These are phyloP conservation scores for Adoxophyes honmai DNA, from an alignment of 1,140 invertebrate genomes.

Conservation along the genomic window DNA sequence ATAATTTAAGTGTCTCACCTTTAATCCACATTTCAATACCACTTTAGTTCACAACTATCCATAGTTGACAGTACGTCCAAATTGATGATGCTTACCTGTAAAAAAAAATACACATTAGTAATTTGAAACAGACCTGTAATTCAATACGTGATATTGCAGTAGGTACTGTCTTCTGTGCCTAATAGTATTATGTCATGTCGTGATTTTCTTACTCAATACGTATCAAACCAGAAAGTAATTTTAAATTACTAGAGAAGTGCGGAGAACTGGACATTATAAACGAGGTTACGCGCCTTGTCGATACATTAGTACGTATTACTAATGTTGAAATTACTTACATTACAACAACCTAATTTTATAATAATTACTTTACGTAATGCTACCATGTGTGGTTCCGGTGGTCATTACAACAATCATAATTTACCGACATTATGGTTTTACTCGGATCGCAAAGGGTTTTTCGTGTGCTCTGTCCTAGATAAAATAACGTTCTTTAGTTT, in stretches of 20 bases:
- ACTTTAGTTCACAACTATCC: too few species aligned
- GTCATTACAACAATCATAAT: too few species aligned
- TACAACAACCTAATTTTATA: background rate
- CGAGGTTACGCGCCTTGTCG: constrained; percentile 3
- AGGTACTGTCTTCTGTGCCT: background rate
- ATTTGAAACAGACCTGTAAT: background rate
- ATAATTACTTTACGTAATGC: constrained; percentile 8
- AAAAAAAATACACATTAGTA: constrained; percentile 9
- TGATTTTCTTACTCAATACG: constrained; percentile 10
- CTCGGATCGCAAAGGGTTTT: too few species aligned
- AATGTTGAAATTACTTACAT: constrained; percentile 1
- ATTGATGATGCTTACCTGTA: background rate
- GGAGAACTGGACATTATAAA: background rate
- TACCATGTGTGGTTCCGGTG: background rate
- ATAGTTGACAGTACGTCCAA: too few species aligned
- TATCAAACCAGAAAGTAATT: background rate
- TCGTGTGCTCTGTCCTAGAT: too few species aligned
- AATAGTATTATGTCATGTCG: background rate
- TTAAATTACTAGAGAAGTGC: background rate
- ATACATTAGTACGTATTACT: background rate
- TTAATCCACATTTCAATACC: too few species aligned
- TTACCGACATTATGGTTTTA: too few species aligned
- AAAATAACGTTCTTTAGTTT: too few species aligned
- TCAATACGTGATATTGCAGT: background rate
- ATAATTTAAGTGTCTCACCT: too few species aligned